Conservation (phyloP, 2,797 vertebrate genomes). For the Trachurus trachurus region DNA sequence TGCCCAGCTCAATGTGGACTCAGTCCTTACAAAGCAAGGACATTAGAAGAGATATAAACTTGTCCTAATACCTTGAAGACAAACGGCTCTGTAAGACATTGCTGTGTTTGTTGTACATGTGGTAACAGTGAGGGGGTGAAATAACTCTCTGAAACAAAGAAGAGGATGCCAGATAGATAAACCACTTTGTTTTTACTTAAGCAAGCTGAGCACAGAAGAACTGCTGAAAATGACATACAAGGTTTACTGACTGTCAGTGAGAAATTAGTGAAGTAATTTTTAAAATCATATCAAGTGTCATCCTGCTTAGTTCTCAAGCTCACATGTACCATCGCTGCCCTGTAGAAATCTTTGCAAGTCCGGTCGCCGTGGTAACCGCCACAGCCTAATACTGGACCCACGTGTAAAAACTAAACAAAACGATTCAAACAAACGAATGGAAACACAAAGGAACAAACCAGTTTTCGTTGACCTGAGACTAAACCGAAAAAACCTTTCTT, state of each 20-base stretch:
- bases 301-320: conserved; percentile 47
- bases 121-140: background rate
- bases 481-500: conserved; percentile 49
- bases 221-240: conserved; percentile 74
- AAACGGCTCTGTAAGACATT: conserved; percentile 1
- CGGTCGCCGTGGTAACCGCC: conserved; percentile 22
- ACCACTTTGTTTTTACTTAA: conserved; percentile 79
- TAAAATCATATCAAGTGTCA: conserved; percentile 61
- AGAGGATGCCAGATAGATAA: conserved; percentile 63
- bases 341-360: conserved; percentile 49
- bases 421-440: background rate
- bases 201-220: conserved; percentile 81
- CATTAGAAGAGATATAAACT: background rate
- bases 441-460: background rate
- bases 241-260: conserved; percentile 70
- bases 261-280: conserved; percentile 69
- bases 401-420: conserved; percentile 4
- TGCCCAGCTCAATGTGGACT: background rate
- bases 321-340: conserved; percentile 38
- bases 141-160: conserved; percentile 38
- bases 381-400: conserved; percentile 30
- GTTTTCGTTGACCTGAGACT: conserved; percentile 62
- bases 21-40: background rate
- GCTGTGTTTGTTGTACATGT: conserved; percentile 14
- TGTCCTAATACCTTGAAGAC: background rate